phyloP scores from a whole-genome alignment of 2,113 vertebrate genomes.

The Corydoras sp. region DNA sequence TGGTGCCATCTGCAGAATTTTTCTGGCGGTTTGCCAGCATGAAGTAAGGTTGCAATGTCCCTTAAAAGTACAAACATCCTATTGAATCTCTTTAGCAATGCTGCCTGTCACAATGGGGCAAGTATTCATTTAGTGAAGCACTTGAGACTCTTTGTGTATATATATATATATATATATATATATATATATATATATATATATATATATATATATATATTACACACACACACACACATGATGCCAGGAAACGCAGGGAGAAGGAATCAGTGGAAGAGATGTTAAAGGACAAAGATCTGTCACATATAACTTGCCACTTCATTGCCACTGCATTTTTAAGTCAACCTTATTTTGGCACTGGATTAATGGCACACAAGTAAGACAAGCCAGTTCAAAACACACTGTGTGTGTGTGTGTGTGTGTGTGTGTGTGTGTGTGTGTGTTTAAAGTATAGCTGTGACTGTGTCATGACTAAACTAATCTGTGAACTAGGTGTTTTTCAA shows the following conservation, averaged over 20 bases:
- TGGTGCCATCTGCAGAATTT: conserved; percentile 15
- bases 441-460: conserved; percentile 2
- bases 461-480: conserved; percentile 14
- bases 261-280: not conserved
- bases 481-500: not conserved
- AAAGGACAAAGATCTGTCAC: not conserved
- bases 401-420: conserved; percentile 17
- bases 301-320: not conserved
- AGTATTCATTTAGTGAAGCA: not conserved
- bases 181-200: too few relatives aligned
- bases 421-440: conserved; percentile 18
- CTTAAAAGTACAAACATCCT: conserved; percentile 2
- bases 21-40: not conserved
- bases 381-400: conserved; percentile 18
- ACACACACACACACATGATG: conserved; percentile 9
- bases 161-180: conserved; percentile 2
- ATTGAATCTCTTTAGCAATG: conserved; percentile 14
- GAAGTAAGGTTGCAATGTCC: not conserved
- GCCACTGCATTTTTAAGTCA: not conserved
- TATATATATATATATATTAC: too few relatives aligned
- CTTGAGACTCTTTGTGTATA: not conserved
- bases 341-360: conserved; percentile 26
- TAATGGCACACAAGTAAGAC: conserved; percentile 27
- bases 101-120: not conserved
- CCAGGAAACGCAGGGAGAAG: conserved; percentile 1